These are phyloP conservation scores for Eilema depressum DNA, from an alignment of 2,888 invertebrate species.

Conservation along the genomic window DNA sequence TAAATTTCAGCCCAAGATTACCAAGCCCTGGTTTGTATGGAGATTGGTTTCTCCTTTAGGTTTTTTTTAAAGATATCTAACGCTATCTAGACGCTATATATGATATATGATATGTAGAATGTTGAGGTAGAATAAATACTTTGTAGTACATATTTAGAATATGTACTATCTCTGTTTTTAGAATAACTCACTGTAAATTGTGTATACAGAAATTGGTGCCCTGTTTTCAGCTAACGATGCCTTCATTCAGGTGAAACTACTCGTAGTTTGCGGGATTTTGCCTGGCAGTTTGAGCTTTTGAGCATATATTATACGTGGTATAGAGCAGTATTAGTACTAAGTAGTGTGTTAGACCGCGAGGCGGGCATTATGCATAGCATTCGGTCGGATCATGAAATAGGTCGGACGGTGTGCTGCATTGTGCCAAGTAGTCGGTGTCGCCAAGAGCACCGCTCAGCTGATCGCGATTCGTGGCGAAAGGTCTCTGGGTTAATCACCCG, in stretches of 20 bases:
- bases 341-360: conserved; percentile 24
- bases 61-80: no score
- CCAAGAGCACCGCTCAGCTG: conserved; percentile 72
- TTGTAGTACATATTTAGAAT: not conserved
- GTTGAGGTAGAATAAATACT: not conserved
- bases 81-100: no score
- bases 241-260: conserved; percentile 1
- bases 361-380: conserved; percentile 34
- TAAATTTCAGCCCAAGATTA: no score
- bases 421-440: conserved; percentile 60
- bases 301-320: no score
- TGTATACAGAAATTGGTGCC: conserved; percentile 4
- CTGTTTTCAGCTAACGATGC: not conserved
- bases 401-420: conserved; percentile 55
- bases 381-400: conserved; percentile 52
- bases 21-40: no score
- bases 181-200: conserved; percentile 3
- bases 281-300: not conserved
- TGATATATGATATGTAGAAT: no score
- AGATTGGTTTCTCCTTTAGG: no score
- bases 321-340: not conserved
- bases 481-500: conserved; percentile 79
- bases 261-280: not conserved
- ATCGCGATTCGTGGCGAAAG: conserved; percentile 77
- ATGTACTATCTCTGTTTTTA: not conserved